These are phyloP conservation scores for Pogonocichla stellata DNA, from an alignment of 2,113 vertebrate genomes.

Conservation along the genomic window DNA sequence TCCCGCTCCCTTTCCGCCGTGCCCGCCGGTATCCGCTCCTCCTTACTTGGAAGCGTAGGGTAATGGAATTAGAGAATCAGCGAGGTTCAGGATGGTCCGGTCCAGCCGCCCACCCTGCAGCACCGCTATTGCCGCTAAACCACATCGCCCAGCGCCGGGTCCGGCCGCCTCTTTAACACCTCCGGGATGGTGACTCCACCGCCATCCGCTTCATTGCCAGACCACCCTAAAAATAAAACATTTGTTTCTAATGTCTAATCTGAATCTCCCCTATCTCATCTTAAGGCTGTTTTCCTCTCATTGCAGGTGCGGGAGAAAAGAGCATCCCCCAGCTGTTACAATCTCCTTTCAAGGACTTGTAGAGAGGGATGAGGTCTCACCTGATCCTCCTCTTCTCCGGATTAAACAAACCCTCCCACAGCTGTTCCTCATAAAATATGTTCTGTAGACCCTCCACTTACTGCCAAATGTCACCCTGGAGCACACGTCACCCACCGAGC, in stretches of 20 bases:
- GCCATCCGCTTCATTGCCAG: neutral
- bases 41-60: accelerated
- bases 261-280: neutral
- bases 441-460: neutral
- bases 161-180: neutral
- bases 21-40: accelerated
- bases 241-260: neutral
- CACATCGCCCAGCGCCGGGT: neutral
- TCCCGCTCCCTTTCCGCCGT: neutral
- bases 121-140: neutral
- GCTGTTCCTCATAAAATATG: neutral
- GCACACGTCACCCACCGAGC: accelerated
- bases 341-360: neutral
- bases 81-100: accelerated
- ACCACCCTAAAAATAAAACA: neutral
- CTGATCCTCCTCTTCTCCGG: neutral
- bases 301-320: neutral
- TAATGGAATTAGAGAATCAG: neutral
- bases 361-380: neutral
- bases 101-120: neutral
- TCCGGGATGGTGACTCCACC: neutral
- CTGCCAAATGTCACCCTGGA: too few relatives aligned
- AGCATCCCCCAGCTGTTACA: neutral
- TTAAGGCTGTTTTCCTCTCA: neutral
- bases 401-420: neutral